Conservation (phyloP, 2,113 vertebrate genomes). For the Rhipidura dahli region DNA sequence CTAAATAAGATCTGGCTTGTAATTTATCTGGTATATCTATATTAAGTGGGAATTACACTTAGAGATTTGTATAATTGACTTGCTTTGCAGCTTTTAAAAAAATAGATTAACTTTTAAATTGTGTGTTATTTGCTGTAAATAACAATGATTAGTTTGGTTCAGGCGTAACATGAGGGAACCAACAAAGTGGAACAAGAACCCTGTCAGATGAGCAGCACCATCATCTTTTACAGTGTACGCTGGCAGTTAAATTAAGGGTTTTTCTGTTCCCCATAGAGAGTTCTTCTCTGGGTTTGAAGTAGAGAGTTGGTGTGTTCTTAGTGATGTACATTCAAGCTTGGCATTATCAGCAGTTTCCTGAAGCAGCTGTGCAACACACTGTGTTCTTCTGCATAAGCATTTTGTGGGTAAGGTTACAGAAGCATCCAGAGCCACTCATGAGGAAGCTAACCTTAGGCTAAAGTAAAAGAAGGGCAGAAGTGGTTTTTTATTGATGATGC, state of each 20-base stretch:
- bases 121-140: constrained; percentile 69
- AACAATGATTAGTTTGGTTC: constrained; percentile 62
- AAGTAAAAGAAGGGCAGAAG: constrained; percentile 30
- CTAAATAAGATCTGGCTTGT: constrained; percentile 41
- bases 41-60: constrained; percentile 47
- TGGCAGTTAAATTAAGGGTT: not conserved
- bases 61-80: constrained; percentile 44
- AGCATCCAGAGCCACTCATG: constrained; percentile 32
- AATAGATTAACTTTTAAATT: constrained; percentile 69
- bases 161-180: not conserved
- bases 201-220: constrained; percentile 13
- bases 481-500: constrained; percentile 7
- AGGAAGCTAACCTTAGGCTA: constrained; percentile 55
- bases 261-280: not conserved
- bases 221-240: not conserved
- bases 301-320: constrained; percentile 20
- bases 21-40: constrained; percentile 58
- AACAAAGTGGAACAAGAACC: constrained; percentile 33
- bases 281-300: not conserved
- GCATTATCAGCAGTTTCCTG: constrained; percentile 56
- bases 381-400: constrained; percentile 54
- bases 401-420: constrained; percentile 41
- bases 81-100: constrained; percentile 42
- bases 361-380: constrained; percentile 32
- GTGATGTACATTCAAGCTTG: constrained; percentile 9